Percentiles rank a stretch among this genome's conserved stretches.
Conservation (phyloP, 2,797 vertebrate species). For the Poeciliopsis infans region DNA sequence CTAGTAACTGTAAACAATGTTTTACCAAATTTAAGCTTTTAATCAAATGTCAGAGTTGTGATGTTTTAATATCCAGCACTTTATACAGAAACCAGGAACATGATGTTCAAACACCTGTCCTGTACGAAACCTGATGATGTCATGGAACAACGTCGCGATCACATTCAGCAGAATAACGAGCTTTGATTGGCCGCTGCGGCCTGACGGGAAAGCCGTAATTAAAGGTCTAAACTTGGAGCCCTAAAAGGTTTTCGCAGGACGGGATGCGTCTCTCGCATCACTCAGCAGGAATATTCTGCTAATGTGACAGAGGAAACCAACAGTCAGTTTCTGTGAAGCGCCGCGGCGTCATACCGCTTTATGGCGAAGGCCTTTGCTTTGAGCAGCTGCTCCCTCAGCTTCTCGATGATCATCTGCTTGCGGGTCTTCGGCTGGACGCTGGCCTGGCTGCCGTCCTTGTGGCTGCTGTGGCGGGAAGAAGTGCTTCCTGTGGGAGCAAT, state of each 20-base stretch:
- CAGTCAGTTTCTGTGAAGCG: conserved; percentile 1
- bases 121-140: not conserved
- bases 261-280: conserved; percentile 24
- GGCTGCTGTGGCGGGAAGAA: conserved; percentile 90
- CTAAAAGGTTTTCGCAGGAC: conserved; percentile 47
- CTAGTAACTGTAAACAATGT: too few species aligned
- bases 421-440: conserved; percentile 88
- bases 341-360: conserved; percentile 81
- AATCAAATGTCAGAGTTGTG: too few species aligned
- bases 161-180: conserved; percentile 47
- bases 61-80: not conserved
- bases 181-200: conserved; percentile 39
- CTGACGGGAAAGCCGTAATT: conserved; percentile 54
- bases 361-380: conserved; percentile 89
- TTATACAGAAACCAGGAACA: too few species aligned
- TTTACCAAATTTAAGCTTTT: too few species aligned
- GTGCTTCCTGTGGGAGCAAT: conserved; percentile 86
- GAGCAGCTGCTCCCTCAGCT: conserved; percentile 90
- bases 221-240: conserved; percentile 53
- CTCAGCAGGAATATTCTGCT: conserved; percentile 32
- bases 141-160: conserved; percentile 26
- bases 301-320: conserved; percentile 11
- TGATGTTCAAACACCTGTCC: too few species aligned
- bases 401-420: conserved; percentile 91
- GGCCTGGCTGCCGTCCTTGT: conserved; percentile 87